Base-by-base conservation (phyloP, 2,888 invertebrate genomes). In the Oscheius onirici region DNA sequence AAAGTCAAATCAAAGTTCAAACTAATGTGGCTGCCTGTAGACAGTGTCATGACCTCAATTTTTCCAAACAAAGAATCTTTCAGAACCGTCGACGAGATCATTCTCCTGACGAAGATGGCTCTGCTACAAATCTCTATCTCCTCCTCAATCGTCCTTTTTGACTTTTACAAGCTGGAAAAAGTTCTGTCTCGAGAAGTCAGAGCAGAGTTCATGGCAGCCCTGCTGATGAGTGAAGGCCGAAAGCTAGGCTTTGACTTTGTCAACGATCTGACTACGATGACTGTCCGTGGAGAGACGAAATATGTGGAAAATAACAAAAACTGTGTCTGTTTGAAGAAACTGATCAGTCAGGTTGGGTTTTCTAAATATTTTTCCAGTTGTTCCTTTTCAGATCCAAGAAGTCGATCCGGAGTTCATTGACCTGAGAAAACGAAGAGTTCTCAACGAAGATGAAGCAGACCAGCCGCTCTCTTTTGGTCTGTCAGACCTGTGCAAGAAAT, bases 101-200 rank as follows among this genome's bases (percentile, higher is more conserved):
- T 51, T 20, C 51, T 51, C 20, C n/a, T 11, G 20, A 22, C 51
- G 10, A 51, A 51, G 24, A 22, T 51, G 51, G 51, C 51, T 15
- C 51, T 51, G 15, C 51, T 51, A 22, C 51, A 51, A 51, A 51
- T 51, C 24, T 51, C 51, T 20, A 51, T 51, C 11, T 22, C 22
- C 20, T 17, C 20, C 20, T 17, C 22, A 1, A 51, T 51, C 24
- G 10, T 22, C 10, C 20, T 51, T 2, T 17, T 51, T 20, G 51
- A 51, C 24, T 51, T 51, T 51, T 51, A 51, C 20, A 51, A 51
- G 20, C 20, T 24, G n/a, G 51, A 51, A 51, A 51, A 51, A 3
- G 17, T 17, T 2, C 2, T 51, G 22, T 22, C 51, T 1, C 22
- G 24, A 10, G 51, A 51, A 8, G 8, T 17, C 0, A 51, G 24